Evolutionary conservation across 2,888 invertebrate genomes (phyloP).

Genomic region (Cosmia trapezina): DNA sequence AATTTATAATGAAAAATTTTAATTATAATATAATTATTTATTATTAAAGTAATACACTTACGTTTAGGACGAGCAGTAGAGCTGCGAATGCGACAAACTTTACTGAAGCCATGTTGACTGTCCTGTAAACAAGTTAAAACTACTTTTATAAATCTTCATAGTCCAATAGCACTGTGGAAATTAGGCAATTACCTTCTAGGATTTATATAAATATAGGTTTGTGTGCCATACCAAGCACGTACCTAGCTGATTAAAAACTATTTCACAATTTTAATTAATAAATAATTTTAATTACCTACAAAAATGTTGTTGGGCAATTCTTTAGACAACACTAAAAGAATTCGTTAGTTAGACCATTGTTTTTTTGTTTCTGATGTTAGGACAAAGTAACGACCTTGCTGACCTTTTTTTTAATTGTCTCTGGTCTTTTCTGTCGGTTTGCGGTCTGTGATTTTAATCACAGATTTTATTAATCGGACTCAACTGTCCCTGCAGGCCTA

Average conservation of each 20-base stretch:
- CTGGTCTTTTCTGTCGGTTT: conserved; percentile 3
- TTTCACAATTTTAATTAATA: conserved; percentile 36
- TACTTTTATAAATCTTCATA: conserved; percentile 54
- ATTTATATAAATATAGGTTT: conserved; percentile 69
- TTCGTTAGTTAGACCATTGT: background rate
- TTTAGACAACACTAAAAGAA: conserved; percentile 1
- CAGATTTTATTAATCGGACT: background rate
- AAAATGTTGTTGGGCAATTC: conserved; percentile 7
- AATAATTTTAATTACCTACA: conserved; percentile 6
- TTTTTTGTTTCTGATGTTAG: background rate
- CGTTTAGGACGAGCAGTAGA: conserved; percentile 71
- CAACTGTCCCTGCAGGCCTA: too few relatives aligned
- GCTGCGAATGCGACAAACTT: conserved; percentile 71
- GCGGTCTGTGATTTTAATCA: conserved; percentile 24
- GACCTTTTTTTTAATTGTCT: background rate
- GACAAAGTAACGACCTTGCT: conserved; percentile 3
- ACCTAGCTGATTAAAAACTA: conserved; percentile 47
- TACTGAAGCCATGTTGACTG: conserved; percentile 70
- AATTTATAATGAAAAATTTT: background rate
- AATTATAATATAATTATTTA: background rate
- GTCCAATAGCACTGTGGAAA: conserved; percentile 29
- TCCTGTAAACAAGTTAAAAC: conserved; percentile 39
- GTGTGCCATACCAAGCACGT: conserved; percentile 71
- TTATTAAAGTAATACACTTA: conserved; percentile 57
- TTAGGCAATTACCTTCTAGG: conserved; percentile 62